Percentiles rank a stretch among this genome's conserved stretches.
phyloP scores from a whole-genome alignment of 2,113 vertebrate genomes.

The Grallaria varia region DNA sequence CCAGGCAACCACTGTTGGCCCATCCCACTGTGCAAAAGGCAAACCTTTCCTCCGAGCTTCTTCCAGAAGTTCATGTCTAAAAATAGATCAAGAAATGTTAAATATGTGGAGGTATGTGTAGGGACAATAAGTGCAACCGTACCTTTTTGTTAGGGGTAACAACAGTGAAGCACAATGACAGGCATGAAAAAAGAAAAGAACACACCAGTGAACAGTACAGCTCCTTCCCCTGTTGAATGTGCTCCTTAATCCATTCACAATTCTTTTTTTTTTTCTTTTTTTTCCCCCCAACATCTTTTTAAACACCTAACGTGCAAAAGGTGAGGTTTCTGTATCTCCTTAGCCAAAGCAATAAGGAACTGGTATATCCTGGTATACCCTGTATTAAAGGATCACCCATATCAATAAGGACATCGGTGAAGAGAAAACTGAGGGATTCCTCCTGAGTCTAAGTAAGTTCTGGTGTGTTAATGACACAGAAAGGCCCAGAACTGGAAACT shows the following conservation, averaged over 20 bases:
- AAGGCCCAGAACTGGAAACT: not conserved
- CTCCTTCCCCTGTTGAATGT: not conserved
- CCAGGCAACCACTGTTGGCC: constrained; percentile 96
- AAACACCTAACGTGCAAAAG: not conserved
- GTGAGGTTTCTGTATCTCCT: not conserved
- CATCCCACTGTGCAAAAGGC: constrained; percentile 98
- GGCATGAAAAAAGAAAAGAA: not conserved
- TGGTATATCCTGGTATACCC: rapidly evolving
- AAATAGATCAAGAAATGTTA: constrained; percentile 49
- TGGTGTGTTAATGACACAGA: not conserved
- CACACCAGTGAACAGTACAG: not conserved
- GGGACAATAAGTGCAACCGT: not conserved
- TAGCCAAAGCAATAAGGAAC: not conserved
- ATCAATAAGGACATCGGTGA: not conserved
- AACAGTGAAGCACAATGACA: not conserved
- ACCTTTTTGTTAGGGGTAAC: not conserved
- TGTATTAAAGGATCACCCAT: not conserved
- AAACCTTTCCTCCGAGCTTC: constrained; percentile 96
- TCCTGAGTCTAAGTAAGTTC: not conserved
- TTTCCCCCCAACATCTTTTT: not conserved
- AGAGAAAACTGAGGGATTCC: not conserved
- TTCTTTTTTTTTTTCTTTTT: not conserved
- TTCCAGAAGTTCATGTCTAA: constrained; percentile 96
- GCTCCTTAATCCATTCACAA: not conserved
- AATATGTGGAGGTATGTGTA: not conserved